Evolutionary conservation across 2,797 vertebrate genomes (phyloP).

Genomic region (Hypotaenidia okinawae): DNA sequence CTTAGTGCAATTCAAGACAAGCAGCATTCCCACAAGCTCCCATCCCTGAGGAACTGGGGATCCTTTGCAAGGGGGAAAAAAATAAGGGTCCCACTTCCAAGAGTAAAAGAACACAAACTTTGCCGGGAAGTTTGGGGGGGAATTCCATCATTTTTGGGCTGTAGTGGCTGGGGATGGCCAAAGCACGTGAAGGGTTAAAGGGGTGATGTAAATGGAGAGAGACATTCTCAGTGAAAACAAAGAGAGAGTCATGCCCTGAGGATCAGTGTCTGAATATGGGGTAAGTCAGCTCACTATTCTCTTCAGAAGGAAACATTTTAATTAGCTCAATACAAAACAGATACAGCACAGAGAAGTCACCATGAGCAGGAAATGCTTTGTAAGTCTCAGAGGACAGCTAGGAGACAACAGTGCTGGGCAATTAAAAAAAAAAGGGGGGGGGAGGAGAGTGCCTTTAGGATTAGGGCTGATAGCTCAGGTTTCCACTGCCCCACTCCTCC

Average conservation of each 20-base stretch:
- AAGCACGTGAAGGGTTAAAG: slow-evolving; percentile 41
- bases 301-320: slow-evolving; percentile 61
- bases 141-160: background rate
- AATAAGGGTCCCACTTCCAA: background rate
- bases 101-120: background rate
- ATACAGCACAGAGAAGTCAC: slow-evolving; percentile 48
- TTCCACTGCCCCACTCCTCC: background rate
- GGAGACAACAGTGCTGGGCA: slow-evolving; percentile 45
- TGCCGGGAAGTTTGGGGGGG: background rate
- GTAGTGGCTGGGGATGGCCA: background rate
- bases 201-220: slow-evolving; percentile 68
- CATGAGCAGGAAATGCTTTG: slow-evolving; percentile 66
- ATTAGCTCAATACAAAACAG: slow-evolving; percentile 72
- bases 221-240: slow-evolving; percentile 66
- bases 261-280: slow-evolving; percentile 48
- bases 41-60: background rate
- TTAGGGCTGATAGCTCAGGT: background rate
- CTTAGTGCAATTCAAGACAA: background rate
- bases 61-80: background rate
- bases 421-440: background rate
- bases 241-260: slow-evolving; percentile 65
- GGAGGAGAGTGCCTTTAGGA: background rate
- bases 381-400: slow-evolving; percentile 58
- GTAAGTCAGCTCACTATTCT: slow-evolving; percentile 43
- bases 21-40: background rate